Evolutionary conservation across 2,888 invertebrate genomes (phyloP).

Genomic region (Phaedon cochleariae): DNA sequence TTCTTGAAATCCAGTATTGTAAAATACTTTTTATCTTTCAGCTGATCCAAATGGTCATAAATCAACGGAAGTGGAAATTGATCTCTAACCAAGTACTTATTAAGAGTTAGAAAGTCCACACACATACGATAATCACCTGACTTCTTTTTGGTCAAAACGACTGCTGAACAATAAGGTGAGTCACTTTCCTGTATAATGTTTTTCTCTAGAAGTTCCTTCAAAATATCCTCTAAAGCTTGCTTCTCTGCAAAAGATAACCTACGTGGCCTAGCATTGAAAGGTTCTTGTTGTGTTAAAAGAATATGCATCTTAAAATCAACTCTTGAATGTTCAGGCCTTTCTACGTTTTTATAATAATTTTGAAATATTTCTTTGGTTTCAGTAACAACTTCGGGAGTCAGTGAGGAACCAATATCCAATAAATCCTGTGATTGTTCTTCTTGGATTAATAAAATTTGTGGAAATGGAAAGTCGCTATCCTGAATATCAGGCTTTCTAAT

Average conservation of each 20-base stretch:
- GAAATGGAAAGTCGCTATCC: neutral
- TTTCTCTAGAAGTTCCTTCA: slow-evolving; percentile 32
- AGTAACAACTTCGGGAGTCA: neutral
- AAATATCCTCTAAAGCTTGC: slow-evolving; percentile 30
- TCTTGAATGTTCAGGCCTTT: slow-evolving; percentile 25
- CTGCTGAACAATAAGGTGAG: slow-evolving; percentile 46
- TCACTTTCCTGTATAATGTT: slow-evolving; percentile 40
- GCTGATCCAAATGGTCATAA: slow-evolving; percentile 46
- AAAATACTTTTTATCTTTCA: slow-evolving; percentile 45
- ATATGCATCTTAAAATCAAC: slow-evolving; percentile 39
- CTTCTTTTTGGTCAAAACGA: slow-evolving; percentile 46
- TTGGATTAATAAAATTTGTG: neutral
- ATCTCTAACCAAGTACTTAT: slow-evolving; percentile 43
- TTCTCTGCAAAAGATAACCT: slow-evolving; percentile 39
- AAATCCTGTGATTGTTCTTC: neutral
- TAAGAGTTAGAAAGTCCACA: slow-evolving; percentile 46
- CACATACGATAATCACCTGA: slow-evolving; percentile 46
- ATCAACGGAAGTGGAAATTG: slow-evolving; percentile 47
- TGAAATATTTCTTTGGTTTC: slow-evolving; percentile 17
- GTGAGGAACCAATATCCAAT: slow-evolving; percentile 11
- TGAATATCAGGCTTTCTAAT: neutral
- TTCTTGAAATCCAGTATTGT: slow-evolving; percentile 49
- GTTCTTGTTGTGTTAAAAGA: slow-evolving; percentile 28
- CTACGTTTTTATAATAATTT: slow-evolving; percentile 5
- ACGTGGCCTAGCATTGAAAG: slow-evolving; percentile 32